phyloP scores from a whole-genome alignment of 1,140 invertebrate genomes.

The Sipha flava region DNA sequence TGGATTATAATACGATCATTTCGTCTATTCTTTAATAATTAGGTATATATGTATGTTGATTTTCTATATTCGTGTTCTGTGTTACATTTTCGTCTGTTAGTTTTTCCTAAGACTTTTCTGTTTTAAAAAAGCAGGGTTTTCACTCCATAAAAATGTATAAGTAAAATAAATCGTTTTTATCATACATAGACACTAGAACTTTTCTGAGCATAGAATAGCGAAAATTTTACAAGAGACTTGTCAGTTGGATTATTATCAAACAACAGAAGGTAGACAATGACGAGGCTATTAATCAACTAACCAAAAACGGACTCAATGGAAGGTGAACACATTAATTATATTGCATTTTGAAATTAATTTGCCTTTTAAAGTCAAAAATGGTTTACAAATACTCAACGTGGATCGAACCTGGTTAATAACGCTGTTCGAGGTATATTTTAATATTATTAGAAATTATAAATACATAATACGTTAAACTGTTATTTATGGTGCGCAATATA shows the following conservation, averaged over 20 bases:
- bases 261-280: conserved; percentile 6
- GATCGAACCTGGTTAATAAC: too few relatives aligned
- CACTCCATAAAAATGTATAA: not conserved
- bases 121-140: not conserved
- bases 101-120: too few relatives aligned
- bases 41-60: too few relatives aligned
- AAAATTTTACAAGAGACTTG: not conserved
- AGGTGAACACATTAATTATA: conserved; percentile 1
- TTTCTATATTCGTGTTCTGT: too few relatives aligned
- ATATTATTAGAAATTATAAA: too few relatives aligned
- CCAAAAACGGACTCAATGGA: not conserved
- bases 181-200: not conserved
- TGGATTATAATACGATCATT: too few relatives aligned
- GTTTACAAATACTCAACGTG: not conserved
- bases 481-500: too few relatives aligned
- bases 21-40: too few relatives aligned
- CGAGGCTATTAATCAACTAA: conserved; percentile 26
- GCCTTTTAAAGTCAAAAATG: not conserved
- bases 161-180: not conserved
- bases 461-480: too few relatives aligned
- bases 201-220: not conserved
- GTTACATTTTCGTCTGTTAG: too few relatives aligned
- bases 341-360: not conserved
- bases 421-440: too few relatives aligned
- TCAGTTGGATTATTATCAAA: conserved; percentile 14